phyloP scores from a whole-genome alignment of 2,113 vertebrate genomes.

The Cryptotis parvus region DNA sequence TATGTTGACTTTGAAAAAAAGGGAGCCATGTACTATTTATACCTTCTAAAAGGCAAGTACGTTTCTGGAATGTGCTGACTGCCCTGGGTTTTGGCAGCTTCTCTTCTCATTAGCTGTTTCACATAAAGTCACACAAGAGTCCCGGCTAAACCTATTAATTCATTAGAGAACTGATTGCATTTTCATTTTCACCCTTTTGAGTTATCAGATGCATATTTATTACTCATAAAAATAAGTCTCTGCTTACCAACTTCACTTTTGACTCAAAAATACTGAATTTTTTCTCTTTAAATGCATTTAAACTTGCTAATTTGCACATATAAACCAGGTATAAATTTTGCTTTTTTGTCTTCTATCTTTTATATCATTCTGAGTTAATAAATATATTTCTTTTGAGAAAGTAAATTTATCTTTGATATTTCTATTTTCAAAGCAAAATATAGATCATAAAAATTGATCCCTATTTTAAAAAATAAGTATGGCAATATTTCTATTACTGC shows the following conservation, averaged over 20 bases:
- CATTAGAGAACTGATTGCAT: constrained; percentile 48
- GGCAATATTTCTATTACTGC: background rate
- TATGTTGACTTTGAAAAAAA: constrained; percentile 45
- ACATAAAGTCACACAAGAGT: background rate
- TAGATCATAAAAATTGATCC: background rate
- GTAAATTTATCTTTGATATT: background rate
- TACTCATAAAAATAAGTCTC: constrained; percentile 29
- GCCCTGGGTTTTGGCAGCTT: background rate
- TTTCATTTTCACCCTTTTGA: constrained; percentile 55
- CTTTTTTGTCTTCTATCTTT: background rate
- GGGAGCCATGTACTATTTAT: constrained; percentile 8
- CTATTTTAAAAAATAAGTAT: background rate
- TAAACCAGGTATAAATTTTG: background rate
- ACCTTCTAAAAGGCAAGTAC: constrained; percentile 29
- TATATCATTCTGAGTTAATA: background rate
- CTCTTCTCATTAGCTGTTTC: constrained; percentile 59
- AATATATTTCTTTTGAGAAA: constrained; percentile 37
- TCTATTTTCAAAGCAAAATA: constrained; percentile 7
- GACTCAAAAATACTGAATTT: background rate
- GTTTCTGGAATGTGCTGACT: constrained; percentile 57
- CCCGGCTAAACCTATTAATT: constrained; percentile 35
- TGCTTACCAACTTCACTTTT: constrained; percentile 33
- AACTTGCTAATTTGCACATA: background rate
- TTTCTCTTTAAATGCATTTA: background rate
- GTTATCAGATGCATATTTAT: constrained; percentile 34